Percentiles rank a stretch among this genome's conserved stretches.
These are phyloP conservation scores for Neosalanx taihuensis DNA, from an alignment of 2,797 vertebrate species.

Conservation along the genomic window DNA sequence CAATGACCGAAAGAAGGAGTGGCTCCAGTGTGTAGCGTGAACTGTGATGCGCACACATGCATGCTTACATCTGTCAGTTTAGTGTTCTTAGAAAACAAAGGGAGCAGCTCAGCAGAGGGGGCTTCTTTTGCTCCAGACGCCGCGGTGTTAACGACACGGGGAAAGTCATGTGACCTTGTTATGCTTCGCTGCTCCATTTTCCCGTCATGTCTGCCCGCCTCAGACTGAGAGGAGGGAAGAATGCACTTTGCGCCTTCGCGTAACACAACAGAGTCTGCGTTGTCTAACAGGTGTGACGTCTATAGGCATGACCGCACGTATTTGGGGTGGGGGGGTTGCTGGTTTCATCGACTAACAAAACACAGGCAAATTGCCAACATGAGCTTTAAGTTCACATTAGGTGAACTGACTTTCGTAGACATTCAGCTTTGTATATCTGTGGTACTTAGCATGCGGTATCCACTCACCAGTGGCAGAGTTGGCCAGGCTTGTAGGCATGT, in stretches of 20 bases:
- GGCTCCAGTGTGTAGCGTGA: not conserved
- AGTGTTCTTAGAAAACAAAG: conserved; percentile 17
- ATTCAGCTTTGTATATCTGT: not conserved
- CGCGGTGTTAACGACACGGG: not conserved
- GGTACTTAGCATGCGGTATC: not conserved
- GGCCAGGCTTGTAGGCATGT: conserved; percentile 63
- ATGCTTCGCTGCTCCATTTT: conserved; percentile 32
- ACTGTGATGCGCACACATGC: not conserved
- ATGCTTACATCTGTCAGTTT: not conserved
- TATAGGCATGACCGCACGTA: too few species aligned
- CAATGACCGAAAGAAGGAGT: too few species aligned
- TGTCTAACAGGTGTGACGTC: not conserved
- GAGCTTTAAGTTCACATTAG: too few species aligned
- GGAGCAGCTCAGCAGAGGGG: not conserved
- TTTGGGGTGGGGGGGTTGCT: too few species aligned
- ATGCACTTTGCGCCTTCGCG: conserved; percentile 26
- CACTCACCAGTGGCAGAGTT: not conserved
- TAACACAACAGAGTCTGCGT: conserved; percentile 19
- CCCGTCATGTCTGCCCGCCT: conserved; percentile 29
- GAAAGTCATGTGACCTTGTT: conserved; percentile 29
- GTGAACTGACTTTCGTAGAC: not conserved
- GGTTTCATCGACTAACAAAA: too few species aligned
- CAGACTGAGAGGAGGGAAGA: conserved; percentile 31
- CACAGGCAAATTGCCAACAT: too few species aligned
- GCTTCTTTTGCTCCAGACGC: not conserved